Percentiles rank a stretch among this genome's conserved stretches.
phyloP scores from a whole-genome alignment of 2,113 vertebrate genomes.

The Isichthys henryi region DNA sequence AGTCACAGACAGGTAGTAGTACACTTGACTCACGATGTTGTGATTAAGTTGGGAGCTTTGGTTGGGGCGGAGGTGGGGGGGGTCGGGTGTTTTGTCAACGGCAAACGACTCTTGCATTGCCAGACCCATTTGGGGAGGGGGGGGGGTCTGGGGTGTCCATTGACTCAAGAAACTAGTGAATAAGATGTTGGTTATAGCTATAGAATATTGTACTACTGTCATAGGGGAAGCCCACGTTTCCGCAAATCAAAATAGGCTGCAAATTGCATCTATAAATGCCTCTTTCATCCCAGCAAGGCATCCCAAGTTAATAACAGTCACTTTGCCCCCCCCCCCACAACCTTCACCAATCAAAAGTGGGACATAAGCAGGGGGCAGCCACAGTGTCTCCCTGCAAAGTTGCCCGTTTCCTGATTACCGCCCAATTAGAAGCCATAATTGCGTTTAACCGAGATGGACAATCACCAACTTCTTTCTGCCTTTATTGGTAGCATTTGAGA shows the following conservation, averaged over 20 bases:
- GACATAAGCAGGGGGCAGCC: background rate
- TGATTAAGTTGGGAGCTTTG: background rate
- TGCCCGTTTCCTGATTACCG: background rate
- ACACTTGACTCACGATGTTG: conserved; percentile 30
- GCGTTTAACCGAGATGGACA: background rate
- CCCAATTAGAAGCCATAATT: conserved; percentile 12
- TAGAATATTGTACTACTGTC: conserved; percentile 30
- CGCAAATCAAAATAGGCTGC: conserved; percentile 26
- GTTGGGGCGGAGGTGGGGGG: no score
- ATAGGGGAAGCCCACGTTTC: conserved; percentile 27
- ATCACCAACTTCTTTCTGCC: background rate
- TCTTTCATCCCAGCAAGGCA: conserved; percentile 34
- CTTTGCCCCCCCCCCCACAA: background rate
- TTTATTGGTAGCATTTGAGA: background rate
- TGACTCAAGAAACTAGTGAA: background rate
- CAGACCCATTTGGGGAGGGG: conserved; percentile 15
- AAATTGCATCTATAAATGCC: conserved; percentile 44
- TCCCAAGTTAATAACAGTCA: conserved; percentile 40
- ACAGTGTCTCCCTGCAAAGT: background rate
- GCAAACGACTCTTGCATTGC: background rate
- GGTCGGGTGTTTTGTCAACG: background rate
- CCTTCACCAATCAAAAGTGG: background rate
- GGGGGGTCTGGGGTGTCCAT: background rate
- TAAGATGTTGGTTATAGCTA: conserved; percentile 6
- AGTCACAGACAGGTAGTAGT: conserved; percentile 24